Evolutionary conservation across 2,888 invertebrate species (phyloP), one percentile per base, ranked within the genome.

Genomic region (Homarus gammarus): DNA sequence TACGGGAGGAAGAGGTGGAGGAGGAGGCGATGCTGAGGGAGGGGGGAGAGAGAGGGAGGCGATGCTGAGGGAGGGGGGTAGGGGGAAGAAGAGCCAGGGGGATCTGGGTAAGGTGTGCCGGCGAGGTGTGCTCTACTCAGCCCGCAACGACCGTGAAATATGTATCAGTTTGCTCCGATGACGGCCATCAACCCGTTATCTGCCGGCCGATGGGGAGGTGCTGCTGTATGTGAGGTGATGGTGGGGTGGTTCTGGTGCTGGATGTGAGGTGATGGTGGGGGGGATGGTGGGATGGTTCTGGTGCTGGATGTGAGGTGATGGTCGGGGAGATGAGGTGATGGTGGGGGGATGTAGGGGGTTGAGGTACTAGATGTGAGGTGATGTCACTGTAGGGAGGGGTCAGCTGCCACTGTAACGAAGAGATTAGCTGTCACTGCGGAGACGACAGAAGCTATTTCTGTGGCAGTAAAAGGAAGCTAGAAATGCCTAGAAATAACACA

Each of bases 121-220:
- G 44, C 6, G 44, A 44, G 44, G 6, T 31, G 68, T 6, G 5
- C 68, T 68, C 27, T 15, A 18, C 49, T 5, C 31, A 12, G n/a
- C 18, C 75, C n/a, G 44, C 75, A 75, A 75, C 27, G 75, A 75
- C 75, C 75, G 8, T 40, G 75, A 49, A 40, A 75, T 75, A 75
- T 75, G 75, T 75, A 75, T 75, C 75, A 75, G 75, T 75, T 75
- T 75, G 44, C 44, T 40, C 2, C 40, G 22, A 75, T 75, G 75
- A 44, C 49, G n/a, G 75, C 38, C 44, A 75, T 75, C 75, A 75
- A 36, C 44, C 22, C 40, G 49, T 49, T 75, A 49, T 40, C 75
- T 44, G 70, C 31, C 10, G 44, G 70, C 27, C n/a, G 31, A 31
- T 2, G 31, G 27, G 31, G 70, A 31, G 18, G 31, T 5, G 27